These are phyloP conservation scores for Diarsia rubi DNA, from an alignment of 2,888 invertebrate species.

Conservation along the genomic window DNA sequence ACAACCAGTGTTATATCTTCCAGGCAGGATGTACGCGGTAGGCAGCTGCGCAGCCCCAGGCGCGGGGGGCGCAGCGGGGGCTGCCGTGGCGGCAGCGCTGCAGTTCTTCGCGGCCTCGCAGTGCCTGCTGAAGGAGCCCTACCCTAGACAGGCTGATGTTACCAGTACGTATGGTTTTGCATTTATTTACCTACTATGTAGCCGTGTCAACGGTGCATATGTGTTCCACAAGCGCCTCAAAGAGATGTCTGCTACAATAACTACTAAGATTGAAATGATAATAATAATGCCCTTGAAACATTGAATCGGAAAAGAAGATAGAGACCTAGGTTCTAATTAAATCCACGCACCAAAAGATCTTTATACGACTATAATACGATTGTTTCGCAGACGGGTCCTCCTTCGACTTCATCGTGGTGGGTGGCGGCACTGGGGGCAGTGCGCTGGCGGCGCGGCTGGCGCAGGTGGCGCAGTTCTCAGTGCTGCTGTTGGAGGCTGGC, in stretches of 20 bases:
- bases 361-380: not conserved
- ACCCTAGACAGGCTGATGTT: constrained; percentile 74
- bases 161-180: constrained; percentile 61
- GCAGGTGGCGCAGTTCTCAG: constrained; percentile 65
- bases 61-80: constrained; percentile 66
- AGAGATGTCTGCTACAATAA: too few species aligned
- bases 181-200: not conserved
- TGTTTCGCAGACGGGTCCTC: constrained; percentile 75
- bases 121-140: constrained; percentile 78
- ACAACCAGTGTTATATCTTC: not conserved
- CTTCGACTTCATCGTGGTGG: constrained; percentile 84
- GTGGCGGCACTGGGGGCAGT: constrained; percentile 83
- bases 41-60: constrained; percentile 56
- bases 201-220: too few species aligned
- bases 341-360: not conserved
- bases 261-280: too few species aligned
- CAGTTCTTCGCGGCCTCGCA: constrained; percentile 84
- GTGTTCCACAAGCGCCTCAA: too few species aligned
- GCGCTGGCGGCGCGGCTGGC: constrained; percentile 81
- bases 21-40: constrained; percentile 24
- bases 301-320: not conserved
- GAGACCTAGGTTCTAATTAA: not conserved
- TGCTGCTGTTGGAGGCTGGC: constrained; percentile 85
- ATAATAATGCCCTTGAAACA: not conserved
- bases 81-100: constrained; percentile 77